Evolutionary conservation across 2,113 vertebrate species (phyloP).

Genomic region (Ascaphus truei): DNA sequence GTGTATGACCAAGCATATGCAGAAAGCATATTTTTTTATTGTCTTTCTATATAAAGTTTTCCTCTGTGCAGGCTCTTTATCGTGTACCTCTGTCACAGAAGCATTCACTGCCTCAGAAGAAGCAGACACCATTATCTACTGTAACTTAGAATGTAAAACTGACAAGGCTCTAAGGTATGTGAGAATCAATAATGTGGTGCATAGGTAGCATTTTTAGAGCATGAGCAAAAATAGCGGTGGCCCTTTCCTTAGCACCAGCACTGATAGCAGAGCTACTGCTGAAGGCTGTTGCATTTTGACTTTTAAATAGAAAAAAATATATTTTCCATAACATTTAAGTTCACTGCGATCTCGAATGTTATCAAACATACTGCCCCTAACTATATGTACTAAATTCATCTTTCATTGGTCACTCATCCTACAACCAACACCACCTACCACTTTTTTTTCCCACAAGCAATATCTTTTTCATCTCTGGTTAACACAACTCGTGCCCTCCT

Average conservation of each 20-base stretch:
- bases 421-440: too few relatives aligned
- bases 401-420: too few relatives aligned
- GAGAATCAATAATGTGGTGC: background rate
- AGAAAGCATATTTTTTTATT: too few relatives aligned
- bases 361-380: too few relatives aligned
- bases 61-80: background rate
- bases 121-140: background rate
- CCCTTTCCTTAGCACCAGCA: background rate
- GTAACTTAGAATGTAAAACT: background rate
- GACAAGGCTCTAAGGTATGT: background rate
- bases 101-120: background rate
- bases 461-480: too few relatives aligned
- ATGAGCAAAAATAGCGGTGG: background rate
- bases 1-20: too few relatives aligned
- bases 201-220: slow-evolving; percentile 1
- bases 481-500: too few relatives aligned
- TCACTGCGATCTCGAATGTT: background rate
- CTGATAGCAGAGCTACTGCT: background rate
- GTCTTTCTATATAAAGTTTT: background rate
- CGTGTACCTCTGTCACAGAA: background rate
- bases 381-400: too few relatives aligned
- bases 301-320: background rate
- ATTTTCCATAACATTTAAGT: background rate
- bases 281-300: slow-evolving; percentile 4
- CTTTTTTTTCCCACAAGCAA: too few relatives aligned